These are phyloP conservation scores for Uromys caudimaculatus DNA, from an alignment of 2,797 vertebrate genomes.

Conservation along the genomic window DNA sequence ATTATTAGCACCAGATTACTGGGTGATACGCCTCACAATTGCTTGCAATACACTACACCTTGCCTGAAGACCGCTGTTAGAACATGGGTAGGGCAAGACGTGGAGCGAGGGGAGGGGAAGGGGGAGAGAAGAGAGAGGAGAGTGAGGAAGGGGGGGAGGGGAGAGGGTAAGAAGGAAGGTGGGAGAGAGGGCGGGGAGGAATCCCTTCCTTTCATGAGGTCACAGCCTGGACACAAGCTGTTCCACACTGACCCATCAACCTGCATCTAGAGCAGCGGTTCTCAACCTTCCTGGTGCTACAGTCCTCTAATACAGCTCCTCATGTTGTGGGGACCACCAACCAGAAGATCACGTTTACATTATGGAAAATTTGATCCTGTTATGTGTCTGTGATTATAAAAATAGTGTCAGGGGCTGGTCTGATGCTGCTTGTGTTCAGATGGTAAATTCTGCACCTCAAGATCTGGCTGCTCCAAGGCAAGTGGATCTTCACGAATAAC, in stretches of 20 bases:
- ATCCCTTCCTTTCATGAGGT: not conserved
- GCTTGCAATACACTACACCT: not conserved
- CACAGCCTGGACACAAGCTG: not conserved
- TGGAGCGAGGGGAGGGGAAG: not conserved
- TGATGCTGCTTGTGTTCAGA: not conserved
- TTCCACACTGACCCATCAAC: too few species aligned
- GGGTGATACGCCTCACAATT: not conserved
- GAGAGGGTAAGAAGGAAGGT: not conserved
- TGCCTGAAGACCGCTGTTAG: not conserved
- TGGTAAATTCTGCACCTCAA: not conserved
- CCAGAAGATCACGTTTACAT: not conserved
- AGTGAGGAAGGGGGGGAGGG: not conserved
- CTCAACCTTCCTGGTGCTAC: not conserved
- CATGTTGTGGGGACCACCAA: not conserved
- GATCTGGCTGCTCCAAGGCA: not conserved
- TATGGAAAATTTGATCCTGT: not conserved
- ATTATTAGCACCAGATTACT: slow-evolving; percentile 62
- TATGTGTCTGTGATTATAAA: not conserved
- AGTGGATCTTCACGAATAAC: not conserved
- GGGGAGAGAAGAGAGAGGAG: not conserved
- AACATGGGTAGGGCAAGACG: not conserved
- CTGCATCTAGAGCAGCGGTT: not conserved
- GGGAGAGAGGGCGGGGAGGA: not conserved
- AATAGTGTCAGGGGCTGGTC: not conserved
- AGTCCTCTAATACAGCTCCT: not conserved